phyloP scores from a whole-genome alignment of 1,140 invertebrate genomes.

The Calliphora vicina region DNA sequence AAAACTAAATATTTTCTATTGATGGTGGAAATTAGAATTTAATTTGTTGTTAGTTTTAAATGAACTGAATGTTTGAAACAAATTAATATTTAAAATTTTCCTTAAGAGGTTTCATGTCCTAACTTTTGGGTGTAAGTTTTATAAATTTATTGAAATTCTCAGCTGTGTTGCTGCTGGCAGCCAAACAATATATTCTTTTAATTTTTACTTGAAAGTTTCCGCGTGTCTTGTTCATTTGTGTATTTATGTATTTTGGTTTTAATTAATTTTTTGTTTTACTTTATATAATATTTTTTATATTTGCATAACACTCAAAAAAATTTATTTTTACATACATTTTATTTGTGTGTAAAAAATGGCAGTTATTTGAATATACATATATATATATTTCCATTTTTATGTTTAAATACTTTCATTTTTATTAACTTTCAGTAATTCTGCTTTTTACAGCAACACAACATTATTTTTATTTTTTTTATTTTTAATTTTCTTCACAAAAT shows the following conservation, averaged over 20 bases:
- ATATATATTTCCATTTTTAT: conserved; percentile 24
- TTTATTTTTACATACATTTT: conserved; percentile 30
- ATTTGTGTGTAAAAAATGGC: conserved; percentile 31
- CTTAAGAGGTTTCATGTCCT: neutral
- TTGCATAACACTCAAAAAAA: conserved; percentile 34
- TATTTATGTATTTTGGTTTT: neutral
- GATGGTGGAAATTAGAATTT: no score
- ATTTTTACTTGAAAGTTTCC: conserved; percentile 22
- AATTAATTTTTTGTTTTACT: conserved; percentile 7
- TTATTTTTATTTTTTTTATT: neutral
- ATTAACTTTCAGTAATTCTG: neutral
- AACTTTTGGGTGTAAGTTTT: neutral
- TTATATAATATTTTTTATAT: conserved; percentile 25
- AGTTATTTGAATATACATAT: conserved; percentile 33
- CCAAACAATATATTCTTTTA: neutral
- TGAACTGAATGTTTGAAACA: neutral
- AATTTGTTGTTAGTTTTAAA: no score
- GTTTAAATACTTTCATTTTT: conserved; percentile 13
- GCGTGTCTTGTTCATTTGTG: conserved; percentile 6
- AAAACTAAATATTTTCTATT: no score
- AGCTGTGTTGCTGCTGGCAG: neutral
- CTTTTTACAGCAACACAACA: conserved; percentile 25
- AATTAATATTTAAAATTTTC: neutral
- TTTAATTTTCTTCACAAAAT: no score
- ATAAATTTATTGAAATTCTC: neutral